A percentile compares a stretch with the other conserved stretches of the same genome.
These are phyloP conservation scores for Polia nebulosa DNA, from an alignment of 2,888 invertebrate species.

Conservation along the genomic window DNA sequence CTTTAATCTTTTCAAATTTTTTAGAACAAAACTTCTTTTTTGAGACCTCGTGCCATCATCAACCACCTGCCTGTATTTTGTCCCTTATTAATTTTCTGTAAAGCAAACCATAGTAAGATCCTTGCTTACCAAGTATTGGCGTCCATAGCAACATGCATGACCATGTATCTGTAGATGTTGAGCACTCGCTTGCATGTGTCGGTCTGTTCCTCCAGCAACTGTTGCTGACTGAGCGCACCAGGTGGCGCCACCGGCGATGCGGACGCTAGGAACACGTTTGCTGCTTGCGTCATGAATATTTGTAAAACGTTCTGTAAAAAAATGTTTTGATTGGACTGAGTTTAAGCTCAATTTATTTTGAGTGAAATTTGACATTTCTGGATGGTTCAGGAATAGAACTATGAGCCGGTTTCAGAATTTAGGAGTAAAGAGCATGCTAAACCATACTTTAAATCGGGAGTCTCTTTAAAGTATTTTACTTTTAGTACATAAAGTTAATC, in stretches of 20 bases:
- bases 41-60: no score
- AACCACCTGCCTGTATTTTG: no score
- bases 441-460: not conserved
- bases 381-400: no score
- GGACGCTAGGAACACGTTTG: slow-evolving; percentile 97
- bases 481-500: not conserved
- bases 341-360: not conserved
- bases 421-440: not conserved
- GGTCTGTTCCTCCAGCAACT: slow-evolving; percentile 97
- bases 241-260: slow-evolving; percentile 90
- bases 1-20: no score
- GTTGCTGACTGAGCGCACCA: slow-evolving; percentile 89
- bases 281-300: slow-evolving; percentile 98
- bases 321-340: not conserved
- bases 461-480: not conserved
- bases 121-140: slow-evolving; percentile 95
- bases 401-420: no score
- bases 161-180: slow-evolving; percentile 98
- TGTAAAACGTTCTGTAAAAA: slow-evolving; percentile 93
- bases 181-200: slow-evolving; percentile 98
- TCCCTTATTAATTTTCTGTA: no score
- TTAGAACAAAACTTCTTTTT: no score
- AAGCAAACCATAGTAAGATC: not conserved
- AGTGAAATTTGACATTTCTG: no score
- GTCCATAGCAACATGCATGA: slow-evolving; percentile 98